These are phyloP conservation scores for Caenorhabditis inopinata DNA, from an alignment of 1,140 invertebrate species.

Conservation along the genomic window DNA sequence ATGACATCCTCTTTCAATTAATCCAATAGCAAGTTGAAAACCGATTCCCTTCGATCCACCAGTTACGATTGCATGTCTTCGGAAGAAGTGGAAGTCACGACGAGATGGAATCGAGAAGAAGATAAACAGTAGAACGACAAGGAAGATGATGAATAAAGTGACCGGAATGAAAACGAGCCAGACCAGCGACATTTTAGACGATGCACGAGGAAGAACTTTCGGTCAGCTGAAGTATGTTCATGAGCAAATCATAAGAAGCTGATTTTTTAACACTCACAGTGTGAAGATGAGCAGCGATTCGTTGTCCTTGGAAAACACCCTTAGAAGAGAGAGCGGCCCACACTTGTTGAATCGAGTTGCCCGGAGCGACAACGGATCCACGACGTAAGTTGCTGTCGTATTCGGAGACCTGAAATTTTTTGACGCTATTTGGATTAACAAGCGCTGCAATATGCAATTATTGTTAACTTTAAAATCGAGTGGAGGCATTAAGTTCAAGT, in stretches of 20 bases:
- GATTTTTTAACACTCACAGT: background rate
- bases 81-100: conserved; percentile 38
- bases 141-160: conserved; percentile 36
- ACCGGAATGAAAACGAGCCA: conserved; percentile 24
- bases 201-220: background rate
- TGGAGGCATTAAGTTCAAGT: too few species aligned
- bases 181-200: background rate
- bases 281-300: conserved; percentile 33
- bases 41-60: conserved; percentile 90
- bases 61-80: conserved; percentile 50
- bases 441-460: too few species aligned
- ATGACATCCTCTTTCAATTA: conserved; percentile 77
- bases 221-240: conserved; percentile 38
- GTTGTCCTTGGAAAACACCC: conserved; percentile 5
- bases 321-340: conserved; percentile 31
- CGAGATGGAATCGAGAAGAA: conserved; percentile 47
- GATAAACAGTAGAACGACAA: conserved; percentile 37
- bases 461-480: too few species aligned
- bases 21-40: conserved; percentile 78
- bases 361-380: conserved; percentile 21
- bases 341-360: conserved; percentile 33
- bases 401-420: conserved; percentile 5
- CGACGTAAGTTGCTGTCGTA: background rate
- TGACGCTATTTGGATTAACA: too few species aligned
- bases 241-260: too few species aligned